These are phyloP conservation scores for Eilema caniola DNA, from an alignment of 2,888 invertebrate species.

Conservation along the genomic window DNA sequence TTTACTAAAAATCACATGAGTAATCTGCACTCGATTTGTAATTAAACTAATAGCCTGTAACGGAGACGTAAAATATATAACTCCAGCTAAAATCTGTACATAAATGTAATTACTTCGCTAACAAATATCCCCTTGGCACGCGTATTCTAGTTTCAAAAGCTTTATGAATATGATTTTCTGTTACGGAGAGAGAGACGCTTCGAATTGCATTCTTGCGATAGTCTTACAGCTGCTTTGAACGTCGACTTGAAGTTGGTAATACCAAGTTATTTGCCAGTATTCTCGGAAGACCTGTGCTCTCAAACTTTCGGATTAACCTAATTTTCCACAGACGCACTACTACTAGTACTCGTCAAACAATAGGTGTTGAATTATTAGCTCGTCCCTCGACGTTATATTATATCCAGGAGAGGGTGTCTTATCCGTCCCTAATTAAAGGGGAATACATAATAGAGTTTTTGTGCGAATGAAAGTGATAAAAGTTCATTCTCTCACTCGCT, in stretches of 20 bases:
- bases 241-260: not conserved
- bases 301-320: slow-evolving; percentile 6
- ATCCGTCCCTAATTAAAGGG: slow-evolving; percentile 44
- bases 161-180: not conserved
- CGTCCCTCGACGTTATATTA: slow-evolving; percentile 42
- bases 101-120: not conserved
- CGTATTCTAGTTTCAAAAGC: not conserved
- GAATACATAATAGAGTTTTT: slow-evolving; percentile 51
- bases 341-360: slow-evolving; percentile 5
- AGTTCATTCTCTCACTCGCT: slow-evolving; percentile 36
- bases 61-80: not conserved
- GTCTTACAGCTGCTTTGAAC: not conserved
- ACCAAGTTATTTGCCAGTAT: not conserved
- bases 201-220: not conserved
- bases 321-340: slow-evolving; percentile 2
- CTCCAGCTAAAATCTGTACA: not conserved
- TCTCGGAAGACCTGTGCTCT: not conserved
- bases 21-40: not conserved
- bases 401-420: slow-evolving; percentile 28
- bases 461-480: slow-evolving; percentile 39
- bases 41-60: not conserved
- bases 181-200: not conserved
- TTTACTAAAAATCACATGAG: not conserved
- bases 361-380: slow-evolving; percentile 44
- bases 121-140: not conserved